phyloP scores from a whole-genome alignment of 2,113 vertebrate species.

The Lasiurus cinereus region DNA sequence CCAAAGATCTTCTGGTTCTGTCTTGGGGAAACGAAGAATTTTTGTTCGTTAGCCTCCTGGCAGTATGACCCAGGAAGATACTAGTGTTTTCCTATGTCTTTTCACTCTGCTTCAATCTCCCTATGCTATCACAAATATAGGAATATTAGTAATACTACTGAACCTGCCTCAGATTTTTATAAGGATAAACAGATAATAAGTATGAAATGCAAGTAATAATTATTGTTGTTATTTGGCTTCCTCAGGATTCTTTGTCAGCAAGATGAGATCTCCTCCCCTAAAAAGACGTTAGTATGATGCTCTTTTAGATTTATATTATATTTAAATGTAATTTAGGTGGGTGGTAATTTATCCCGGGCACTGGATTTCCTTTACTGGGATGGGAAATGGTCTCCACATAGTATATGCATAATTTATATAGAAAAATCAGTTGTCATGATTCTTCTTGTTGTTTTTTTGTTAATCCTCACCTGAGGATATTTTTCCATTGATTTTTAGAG shows the following conservation, averaged over 20 bases:
- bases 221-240: constrained; percentile 81
- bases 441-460: too few species aligned
- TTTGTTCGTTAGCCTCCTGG: constrained; percentile 18
- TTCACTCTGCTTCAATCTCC: constrained; percentile 13
- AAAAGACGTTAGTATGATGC: constrained; percentile 79
- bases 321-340: constrained; percentile 69
- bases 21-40: constrained; percentile 44
- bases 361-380: constrained; percentile 1
- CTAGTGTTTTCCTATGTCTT: constrained; percentile 25
- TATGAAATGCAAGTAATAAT: constrained; percentile 80
- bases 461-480: too few species aligned
- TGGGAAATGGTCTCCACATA: constrained; percentile 43
- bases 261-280: constrained; percentile 79
- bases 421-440: not conserved
- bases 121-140: constrained; percentile 20
- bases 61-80: constrained; percentile 14
- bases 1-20: constrained; percentile 47
- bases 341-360: constrained; percentile 51
- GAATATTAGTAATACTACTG: not conserved
- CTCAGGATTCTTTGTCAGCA: constrained; percentile 80
- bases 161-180: constrained; percentile 63
- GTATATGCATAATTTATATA: constrained; percentile 50
- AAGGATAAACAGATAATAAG: constrained; percentile 67
- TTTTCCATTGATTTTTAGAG: too few species aligned
- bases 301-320: constrained; percentile 73